Evolutionary conservation across 2,888 invertebrate genomes (phyloP), one percentile per base, ranked within the genome.

Genomic region (Drosophila atroscutellata): DNA sequence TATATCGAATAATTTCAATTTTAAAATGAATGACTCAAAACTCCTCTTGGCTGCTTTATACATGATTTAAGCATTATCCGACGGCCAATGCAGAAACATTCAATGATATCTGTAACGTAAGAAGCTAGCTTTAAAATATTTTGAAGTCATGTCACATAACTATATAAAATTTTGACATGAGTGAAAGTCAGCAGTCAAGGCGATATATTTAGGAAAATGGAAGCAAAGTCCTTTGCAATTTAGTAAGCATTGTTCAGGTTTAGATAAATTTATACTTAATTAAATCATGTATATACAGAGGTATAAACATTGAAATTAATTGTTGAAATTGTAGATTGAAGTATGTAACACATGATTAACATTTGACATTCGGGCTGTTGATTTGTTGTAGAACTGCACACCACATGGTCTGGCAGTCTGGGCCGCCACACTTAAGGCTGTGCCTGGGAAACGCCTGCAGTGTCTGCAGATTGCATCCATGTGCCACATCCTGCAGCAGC

Each of bases 391-490:
- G 61, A 36, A 65, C n/a, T 65, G 76, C 52, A 67, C 63, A 75
- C 20, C 81, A 81, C 71, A 81, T 81, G 80, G 67, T 13, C 47
- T 34, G 54, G 9, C 37, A 26, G 30, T 39, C 42, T 36, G 57
- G 26, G 58, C 55, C 74, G 84, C 50, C 81, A 82, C 87, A 86
- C 85, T 87, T 89, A 77, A 51, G 86, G 78, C 77, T 47, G 62
- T 69, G 75, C 75, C 80, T 88, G 83, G 81, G 85, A 89, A 82
- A 73, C 87, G 86, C 88, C 81, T 86, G 83, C 72, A 75, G 66
- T 70, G 72, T 37, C 80, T 83, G 91, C 92, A 92, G 84, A 87
- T 92, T 92, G 92, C 87, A 75, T 86, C 91, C 92, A 92, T 91
- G 89, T 92, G 92, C 91, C 90, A 88, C 88, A 91, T 90, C 88